Evolutionary conservation across 1,140 invertebrate genomes (phyloP).

Genomic region (Pseudomyrmex flavicornis): DNA sequence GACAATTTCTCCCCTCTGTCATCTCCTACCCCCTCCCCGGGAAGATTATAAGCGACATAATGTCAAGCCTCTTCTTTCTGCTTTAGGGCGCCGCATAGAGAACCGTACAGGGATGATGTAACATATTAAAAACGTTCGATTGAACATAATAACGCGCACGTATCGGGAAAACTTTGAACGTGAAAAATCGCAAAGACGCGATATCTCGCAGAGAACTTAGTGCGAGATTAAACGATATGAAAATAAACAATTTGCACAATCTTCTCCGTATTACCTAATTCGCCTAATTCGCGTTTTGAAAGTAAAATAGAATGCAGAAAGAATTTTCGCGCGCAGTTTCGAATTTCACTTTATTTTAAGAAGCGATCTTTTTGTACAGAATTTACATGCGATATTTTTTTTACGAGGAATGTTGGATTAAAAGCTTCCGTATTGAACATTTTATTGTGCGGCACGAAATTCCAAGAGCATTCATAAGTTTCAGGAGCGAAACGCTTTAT

Average conservation of each 20-base stretch:
- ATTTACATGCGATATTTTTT: background rate
- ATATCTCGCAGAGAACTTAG: background rate
- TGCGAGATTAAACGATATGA: constrained; percentile 15
- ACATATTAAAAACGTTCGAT: constrained; percentile 23
- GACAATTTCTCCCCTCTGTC: constrained; percentile 31
- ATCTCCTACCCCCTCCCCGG: background rate
- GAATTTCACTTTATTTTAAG: background rate
- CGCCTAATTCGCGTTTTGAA: background rate
- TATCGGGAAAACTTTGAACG: background rate
- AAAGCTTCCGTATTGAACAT: constrained; percentile 54
- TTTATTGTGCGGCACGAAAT: constrained; percentile 25
- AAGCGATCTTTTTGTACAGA: background rate
- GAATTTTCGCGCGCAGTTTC: background rate
- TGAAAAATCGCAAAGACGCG: background rate
- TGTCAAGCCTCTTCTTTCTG: constrained; percentile 19
- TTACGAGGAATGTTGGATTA: constrained; percentile 43
- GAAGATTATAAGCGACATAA: constrained; percentile 41
- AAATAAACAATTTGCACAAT: background rate
- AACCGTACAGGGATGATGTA: background rate
- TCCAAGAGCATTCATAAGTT: constrained; percentile 53
- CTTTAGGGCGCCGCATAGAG: background rate
- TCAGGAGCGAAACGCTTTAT: background rate
- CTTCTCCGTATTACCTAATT: background rate
- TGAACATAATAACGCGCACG: background rate
- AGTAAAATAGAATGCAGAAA: background rate